Conservation (phyloP, 2,888 invertebrate species). For the Drosophila incognita region DNA sequence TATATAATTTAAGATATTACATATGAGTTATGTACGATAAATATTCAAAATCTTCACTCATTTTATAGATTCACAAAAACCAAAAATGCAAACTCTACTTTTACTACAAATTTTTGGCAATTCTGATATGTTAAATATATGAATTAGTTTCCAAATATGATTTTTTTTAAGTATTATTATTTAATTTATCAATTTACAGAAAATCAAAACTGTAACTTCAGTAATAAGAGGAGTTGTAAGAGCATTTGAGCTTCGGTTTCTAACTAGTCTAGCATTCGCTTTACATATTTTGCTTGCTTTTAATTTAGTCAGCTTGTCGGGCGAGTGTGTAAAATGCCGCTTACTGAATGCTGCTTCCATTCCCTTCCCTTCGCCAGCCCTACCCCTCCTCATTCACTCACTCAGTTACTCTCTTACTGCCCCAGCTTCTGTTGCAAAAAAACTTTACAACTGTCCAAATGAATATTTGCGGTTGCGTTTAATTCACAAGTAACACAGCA, state of each 20-base stretch:
- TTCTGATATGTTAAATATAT: too few relatives aligned
- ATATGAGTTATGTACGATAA: not conserved
- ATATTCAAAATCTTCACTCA: not conserved
- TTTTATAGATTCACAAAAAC: too few relatives aligned
- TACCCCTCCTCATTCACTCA: not conserved
- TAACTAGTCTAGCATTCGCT: not conserved
- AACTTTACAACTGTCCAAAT: conserved; percentile 85
- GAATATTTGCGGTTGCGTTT: conserved; percentile 85
- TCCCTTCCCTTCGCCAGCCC: not conserved
- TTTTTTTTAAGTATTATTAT: too few relatives aligned
- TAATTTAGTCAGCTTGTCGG: conserved; percentile 82
- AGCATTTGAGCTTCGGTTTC: conserved; percentile 17
- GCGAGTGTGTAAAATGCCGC: conserved; percentile 68
- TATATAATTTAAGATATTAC: not conserved
- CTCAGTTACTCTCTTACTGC: conserved; percentile 6
- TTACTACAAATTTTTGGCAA: too few relatives aligned
- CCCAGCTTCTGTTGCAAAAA: conserved; percentile 58
- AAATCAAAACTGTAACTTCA: too few relatives aligned
- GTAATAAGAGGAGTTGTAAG: not conserved
- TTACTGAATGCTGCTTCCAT: conserved; percentile 39
- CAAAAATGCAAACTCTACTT: too few relatives aligned
- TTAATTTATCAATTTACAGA: too few relatives aligned
- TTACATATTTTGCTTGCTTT: conserved; percentile 58
- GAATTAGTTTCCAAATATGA: too few relatives aligned
- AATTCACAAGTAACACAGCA: conserved; percentile 84